These are phyloP conservation scores for Ptilodon capucinus DNA, from an alignment of 2,888 invertebrate species.

Conservation along the genomic window DNA sequence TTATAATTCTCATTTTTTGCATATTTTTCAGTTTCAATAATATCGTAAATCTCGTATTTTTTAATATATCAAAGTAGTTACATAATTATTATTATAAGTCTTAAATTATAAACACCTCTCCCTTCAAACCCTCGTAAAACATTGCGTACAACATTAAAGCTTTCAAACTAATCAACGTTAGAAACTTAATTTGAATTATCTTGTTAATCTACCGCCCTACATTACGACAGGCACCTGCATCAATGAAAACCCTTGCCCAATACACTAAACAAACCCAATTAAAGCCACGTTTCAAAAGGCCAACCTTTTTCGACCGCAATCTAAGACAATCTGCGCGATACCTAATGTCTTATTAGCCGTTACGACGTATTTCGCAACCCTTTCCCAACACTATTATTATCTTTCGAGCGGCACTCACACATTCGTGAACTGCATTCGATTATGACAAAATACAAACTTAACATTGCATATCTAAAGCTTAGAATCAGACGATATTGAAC, in stretches of 20 bases:
- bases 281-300: constrained; percentile 32
- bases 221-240: not conserved
- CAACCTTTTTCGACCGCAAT: constrained; percentile 44
- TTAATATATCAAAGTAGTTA: too few species aligned
- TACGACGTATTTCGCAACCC: constrained; percentile 62
- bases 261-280: constrained; percentile 31
- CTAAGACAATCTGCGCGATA: constrained; percentile 42
- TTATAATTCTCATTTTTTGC: too few species aligned
- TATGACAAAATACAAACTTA: constrained; percentile 46
- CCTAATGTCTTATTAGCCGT: constrained; percentile 50
- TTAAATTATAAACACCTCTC: not conserved
- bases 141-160: not conserved
- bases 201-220: not conserved
- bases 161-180: not conserved
- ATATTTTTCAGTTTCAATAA: too few species aligned
- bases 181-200: constrained; percentile 7
- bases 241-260: constrained; percentile 20
- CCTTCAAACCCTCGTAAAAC: not conserved
- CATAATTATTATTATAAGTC: too few species aligned
- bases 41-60: too few species aligned
- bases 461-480: constrained; percentile 20
- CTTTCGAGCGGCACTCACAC: constrained; percentile 63
- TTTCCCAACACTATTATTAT: constrained; percentile 72
- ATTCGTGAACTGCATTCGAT: constrained; percentile 53
- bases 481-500: constrained; percentile 23